A percentile compares a stretch with the other conserved stretches of the same genome.
phyloP scores from a whole-genome alignment of 2,888 invertebrate genomes.

The Calameuta filiformis region DNA sequence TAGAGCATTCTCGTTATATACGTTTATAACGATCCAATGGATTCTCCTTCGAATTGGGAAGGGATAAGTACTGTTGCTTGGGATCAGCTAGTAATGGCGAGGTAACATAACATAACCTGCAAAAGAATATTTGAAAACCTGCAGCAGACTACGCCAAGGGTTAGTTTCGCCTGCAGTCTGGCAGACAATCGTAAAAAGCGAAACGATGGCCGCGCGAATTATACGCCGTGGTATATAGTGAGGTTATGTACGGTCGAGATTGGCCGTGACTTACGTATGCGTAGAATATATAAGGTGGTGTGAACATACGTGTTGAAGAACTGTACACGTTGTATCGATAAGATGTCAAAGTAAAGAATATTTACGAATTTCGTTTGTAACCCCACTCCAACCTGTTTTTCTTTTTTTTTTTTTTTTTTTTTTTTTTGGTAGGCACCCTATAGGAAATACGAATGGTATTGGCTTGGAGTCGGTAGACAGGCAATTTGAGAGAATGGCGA shows the following conservation, averaged over 20 bases:
- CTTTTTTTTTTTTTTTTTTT: too few species aligned
- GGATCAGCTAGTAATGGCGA: not conserved
- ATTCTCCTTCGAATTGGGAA: not conserved
- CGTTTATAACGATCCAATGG: not conserved
- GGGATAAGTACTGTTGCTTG: not conserved
- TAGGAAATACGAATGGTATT: not conserved
- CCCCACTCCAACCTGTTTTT: not conserved
- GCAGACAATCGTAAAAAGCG: constrained; percentile 65
- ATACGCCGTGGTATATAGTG: constrained; percentile 55
- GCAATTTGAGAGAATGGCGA: not conserved
- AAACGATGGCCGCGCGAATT: constrained; percentile 63
- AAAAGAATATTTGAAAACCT: not conserved
- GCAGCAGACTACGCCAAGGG: constrained; percentile 6
- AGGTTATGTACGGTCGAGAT: not conserved
- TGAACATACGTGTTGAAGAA: not conserved
- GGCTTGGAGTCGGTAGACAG: not conserved
- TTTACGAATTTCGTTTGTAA: constrained; percentile 37
- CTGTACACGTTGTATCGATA: constrained; percentile 18
- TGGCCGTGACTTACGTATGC: constrained; percentile 1
- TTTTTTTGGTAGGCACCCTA: too few species aligned
- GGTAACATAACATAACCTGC: not conserved
- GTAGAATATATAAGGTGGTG: constrained; percentile 8
- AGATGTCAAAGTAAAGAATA: constrained; percentile 47
- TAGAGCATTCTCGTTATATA: too few species aligned
- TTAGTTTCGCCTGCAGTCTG: constrained; percentile 48